Conservation (phyloP, 2,888 invertebrate genomes). For the Caenorhabditis afra region DNA sequence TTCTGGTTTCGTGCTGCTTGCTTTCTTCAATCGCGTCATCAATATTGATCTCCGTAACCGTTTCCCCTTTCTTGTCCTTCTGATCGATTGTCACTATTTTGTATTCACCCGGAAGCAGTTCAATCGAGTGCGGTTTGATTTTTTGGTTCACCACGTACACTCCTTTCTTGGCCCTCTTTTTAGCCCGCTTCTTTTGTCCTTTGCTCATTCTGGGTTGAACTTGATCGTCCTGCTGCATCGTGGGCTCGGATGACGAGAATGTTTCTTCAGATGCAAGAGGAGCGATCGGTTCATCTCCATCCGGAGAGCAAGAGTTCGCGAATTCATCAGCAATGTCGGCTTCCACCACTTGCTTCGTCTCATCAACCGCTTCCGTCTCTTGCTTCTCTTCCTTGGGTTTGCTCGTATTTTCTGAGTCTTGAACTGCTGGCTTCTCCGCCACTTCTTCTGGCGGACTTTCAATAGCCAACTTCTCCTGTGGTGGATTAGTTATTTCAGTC, state of each 20-base stretch:
- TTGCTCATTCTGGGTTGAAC: slow-evolving; percentile 8
- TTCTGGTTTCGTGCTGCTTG: not conserved
- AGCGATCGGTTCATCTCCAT: too few species aligned
- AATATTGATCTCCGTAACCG: not conserved
- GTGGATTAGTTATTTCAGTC: too few species aligned
- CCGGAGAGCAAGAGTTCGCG: too few species aligned
- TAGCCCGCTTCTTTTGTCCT: slow-evolving; percentile 11
- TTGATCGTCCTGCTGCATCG: not conserved
- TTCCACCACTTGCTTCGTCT: too few species aligned
- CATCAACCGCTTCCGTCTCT: too few species aligned
- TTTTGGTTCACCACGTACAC: slow-evolving; percentile 25
- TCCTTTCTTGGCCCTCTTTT: slow-evolving; percentile 25
- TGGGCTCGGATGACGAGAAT: not conserved
- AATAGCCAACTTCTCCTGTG: too few species aligned
- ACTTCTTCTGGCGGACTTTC: too few species aligned
- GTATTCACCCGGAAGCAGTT: slow-evolving; percentile 35
- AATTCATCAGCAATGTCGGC: too few species aligned
- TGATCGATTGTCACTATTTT: slow-evolving; percentile 32
- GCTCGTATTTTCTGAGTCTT: not conserved
- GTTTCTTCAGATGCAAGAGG: too few species aligned
- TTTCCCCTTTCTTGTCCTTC: not conserved
- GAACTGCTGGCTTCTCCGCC: too few species aligned
- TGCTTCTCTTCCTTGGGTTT: not conserved
- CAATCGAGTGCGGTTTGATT: slow-evolving; percentile 12
- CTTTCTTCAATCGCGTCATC: not conserved